Evolutionary conservation across 1,140 invertebrate genomes (phyloP).

Genomic region (Agrypnia vestita): DNA sequence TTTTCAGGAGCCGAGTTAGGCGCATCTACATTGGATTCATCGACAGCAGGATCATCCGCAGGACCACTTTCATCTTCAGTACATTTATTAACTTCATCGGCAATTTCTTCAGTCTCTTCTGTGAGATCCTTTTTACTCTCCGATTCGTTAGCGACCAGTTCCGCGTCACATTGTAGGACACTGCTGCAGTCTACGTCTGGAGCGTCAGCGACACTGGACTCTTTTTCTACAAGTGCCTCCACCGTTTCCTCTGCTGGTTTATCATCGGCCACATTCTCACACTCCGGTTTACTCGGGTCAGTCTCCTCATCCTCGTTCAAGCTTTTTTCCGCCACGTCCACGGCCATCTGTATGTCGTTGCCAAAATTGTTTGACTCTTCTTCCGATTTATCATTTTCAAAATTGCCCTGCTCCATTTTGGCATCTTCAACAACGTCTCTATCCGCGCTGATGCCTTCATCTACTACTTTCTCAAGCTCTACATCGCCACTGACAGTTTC

Average conservation of each 20-base stretch:
- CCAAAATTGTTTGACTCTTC: slow-evolving; percentile 23
- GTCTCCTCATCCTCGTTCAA: neutral
- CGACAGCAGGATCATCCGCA: neutral
- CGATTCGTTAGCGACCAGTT: too few relatives aligned
- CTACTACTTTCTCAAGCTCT: neutral
- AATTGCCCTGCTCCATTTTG: neutral
- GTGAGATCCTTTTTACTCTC: too few relatives aligned
- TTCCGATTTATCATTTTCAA: slow-evolving; percentile 16
- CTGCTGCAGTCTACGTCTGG: too few relatives aligned
- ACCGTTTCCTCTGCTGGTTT: too few relatives aligned
- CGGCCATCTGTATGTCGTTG: slow-evolving; percentile 17
- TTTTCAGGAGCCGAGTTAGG: neutral
- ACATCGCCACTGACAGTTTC: neutral
- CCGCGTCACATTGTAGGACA: too few relatives aligned
- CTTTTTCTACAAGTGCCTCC: too few relatives aligned
- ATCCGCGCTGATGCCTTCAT: neutral
- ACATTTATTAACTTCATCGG: neutral
- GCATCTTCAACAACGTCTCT: neutral
- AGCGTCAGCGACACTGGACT: too few relatives aligned
- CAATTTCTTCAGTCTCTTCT: neutral
- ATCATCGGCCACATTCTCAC: neutral
- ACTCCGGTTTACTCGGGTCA: neutral
- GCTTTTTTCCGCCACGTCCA: neutral
- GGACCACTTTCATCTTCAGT: neutral
- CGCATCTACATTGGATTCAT: neutral